These are phyloP conservation scores for Drosophila antonietae DNA, from an alignment of 2,888 invertebrate genomes.

Conservation along the genomic window DNA sequence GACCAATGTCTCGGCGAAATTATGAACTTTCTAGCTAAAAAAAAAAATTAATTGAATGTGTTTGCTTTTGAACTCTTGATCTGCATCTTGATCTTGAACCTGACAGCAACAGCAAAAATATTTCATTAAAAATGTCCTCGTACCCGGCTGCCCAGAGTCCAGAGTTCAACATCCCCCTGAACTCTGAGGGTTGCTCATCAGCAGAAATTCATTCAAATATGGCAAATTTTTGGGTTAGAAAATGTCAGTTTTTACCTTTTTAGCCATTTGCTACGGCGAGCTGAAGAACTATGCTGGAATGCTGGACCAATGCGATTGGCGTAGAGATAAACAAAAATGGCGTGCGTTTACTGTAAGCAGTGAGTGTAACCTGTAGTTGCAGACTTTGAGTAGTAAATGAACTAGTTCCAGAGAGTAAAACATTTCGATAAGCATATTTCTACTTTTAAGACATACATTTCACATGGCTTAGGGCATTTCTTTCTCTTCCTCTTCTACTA, in stretches of 20 bases:
- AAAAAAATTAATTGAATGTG: conserved; percentile 64
- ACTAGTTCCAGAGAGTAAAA: not conserved
- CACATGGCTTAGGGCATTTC: not conserved
- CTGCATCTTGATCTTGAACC: conserved; percentile 53
- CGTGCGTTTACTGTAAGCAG: not conserved
- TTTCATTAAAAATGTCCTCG: conserved; percentile 72
- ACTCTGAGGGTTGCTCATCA: conserved; percentile 38
- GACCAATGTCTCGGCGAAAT: conserved; percentile 56
- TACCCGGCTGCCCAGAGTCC: not conserved
- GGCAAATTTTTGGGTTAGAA: conserved; percentile 70
- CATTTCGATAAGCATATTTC: not conserved
- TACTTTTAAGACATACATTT: too few relatives aligned
- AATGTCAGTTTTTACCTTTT: conserved; percentile 56
- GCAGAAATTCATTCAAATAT: conserved; percentile 40
- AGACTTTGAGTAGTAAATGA: not conserved
- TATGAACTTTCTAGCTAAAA: conserved; percentile 59
- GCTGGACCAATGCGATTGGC: conserved; percentile 52
- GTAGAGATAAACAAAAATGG: conserved; percentile 21
- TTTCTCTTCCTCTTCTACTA: not conserved
- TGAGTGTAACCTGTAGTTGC: not conserved
- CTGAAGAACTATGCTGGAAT: not conserved
- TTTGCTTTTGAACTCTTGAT: conserved; percentile 58
- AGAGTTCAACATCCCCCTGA: conserved; percentile 39
- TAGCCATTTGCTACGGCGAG: not conserved
- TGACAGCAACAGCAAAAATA: conserved; percentile 15